Evolutionary conservation across 2,888 invertebrate species (phyloP), one percentile per base, ranked within the genome.

Genomic region (Noctua fimbriata): DNA sequence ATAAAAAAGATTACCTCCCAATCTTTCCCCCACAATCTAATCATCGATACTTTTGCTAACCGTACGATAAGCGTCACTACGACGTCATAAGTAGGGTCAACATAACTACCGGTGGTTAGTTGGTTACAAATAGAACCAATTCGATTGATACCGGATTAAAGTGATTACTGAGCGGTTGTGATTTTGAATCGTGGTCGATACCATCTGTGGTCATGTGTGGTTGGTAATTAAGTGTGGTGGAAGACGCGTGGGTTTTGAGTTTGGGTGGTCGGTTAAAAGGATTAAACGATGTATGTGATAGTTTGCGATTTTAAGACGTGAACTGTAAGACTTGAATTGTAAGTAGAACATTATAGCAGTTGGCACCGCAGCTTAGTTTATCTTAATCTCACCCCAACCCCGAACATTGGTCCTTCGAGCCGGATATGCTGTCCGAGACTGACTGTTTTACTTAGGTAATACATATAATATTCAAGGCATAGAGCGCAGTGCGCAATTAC

Each of bases 111-210:
- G 88, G 89, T 86, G 89, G 87, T 88, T 67, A 44, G 44, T 67
- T 67, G 65, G 65, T 65, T 65, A 36, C 65, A 87, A 89, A 91
- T 89, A 89, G 90, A 89, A 89, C 86, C 91, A 85, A 87, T 89
- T 82, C 89, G 92, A 94, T 94, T 92, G 93, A 93, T 92, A 90
- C 87, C 86, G 91, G 92, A 93, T 95, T 95, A 95, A 83, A 88
- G 82, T 90, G 94, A 94, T 94, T 93, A 94, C 92, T 76, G 82
- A 86, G 84, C 80, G 90, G 90, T 89, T 90, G 92, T 94, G 93
- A 95, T 94, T 93, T 89, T 92, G 89, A 92, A 93, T 92, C 90
- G 89, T 88, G 76, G 67, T 88, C 52, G 92, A 93, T 91, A 91
- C 79, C 67, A 89, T 89, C 93, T 92, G 92, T 89, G 88, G 89